Conservation (phyloP, 2,113 vertebrate genomes). For the Motacilla alba region DNA sequence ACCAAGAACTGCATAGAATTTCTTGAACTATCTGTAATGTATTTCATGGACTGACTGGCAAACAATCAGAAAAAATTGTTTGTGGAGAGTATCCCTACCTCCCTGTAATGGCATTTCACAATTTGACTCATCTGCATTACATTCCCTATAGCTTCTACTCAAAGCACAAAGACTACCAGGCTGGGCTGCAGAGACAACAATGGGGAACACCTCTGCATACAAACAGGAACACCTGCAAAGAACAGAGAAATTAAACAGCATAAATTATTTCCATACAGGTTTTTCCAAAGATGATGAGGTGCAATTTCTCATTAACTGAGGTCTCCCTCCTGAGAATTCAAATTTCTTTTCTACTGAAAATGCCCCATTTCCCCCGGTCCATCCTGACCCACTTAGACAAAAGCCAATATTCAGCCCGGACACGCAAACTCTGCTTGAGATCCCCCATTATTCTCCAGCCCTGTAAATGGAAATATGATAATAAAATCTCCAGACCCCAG, state of each 20-base stretch:
- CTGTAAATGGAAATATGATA: slow-evolving; percentile 23
- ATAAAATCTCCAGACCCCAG: slow-evolving; percentile 1
- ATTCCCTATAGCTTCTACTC: neutral
- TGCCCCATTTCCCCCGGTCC: neutral
- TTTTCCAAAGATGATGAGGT: slow-evolving; percentile 1
- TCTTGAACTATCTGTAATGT: neutral
- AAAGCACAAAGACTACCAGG: neutral
- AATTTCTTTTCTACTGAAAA: neutral
- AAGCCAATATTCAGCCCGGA: slow-evolving; percentile 10
- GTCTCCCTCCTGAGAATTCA: neutral
- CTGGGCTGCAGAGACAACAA: slow-evolving; percentile 3
- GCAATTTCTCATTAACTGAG: slow-evolving; percentile 25
- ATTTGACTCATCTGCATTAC: neutral
- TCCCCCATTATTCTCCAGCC: neutral
- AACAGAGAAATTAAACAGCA: slow-evolving; percentile 46
- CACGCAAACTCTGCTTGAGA: neutral
- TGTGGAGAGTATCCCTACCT: neutral
- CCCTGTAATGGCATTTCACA: neutral
- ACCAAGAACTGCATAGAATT: neutral
- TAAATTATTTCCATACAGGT: slow-evolving; percentile 27
- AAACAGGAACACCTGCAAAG: slow-evolving; percentile 51
- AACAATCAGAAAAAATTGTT: neutral
- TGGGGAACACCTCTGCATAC: neutral
- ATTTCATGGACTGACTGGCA: neutral
- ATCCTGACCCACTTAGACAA: slow-evolving; percentile 45